These are phyloP conservation scores for Plecotus auritus DNA, from an alignment of 2,113 vertebrate genomes.

Conservation along the genomic window DNA sequence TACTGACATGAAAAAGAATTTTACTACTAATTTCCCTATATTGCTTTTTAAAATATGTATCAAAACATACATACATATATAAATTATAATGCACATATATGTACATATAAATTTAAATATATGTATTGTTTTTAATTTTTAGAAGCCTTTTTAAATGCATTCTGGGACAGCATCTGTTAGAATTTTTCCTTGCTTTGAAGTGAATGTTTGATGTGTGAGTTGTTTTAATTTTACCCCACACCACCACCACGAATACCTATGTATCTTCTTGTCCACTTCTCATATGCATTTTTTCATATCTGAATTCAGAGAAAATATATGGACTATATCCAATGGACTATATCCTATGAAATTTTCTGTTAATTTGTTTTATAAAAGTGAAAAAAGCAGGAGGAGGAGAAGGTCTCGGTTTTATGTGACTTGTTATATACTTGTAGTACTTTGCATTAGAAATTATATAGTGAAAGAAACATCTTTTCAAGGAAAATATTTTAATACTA, in stretches of 20 bases:
- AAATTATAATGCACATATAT: background rate
- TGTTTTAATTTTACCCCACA: background rate
- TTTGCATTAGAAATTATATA: background rate
- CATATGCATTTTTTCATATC: background rate
- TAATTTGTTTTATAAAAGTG: background rate
- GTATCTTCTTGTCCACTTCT: background rate
- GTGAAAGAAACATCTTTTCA: slow-evolving; percentile 4
- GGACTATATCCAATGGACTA: background rate
- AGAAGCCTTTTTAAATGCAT: background rate
- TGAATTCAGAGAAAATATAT: background rate
- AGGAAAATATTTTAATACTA: background rate
- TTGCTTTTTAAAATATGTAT: slow-evolving; percentile 25
- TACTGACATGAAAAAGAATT: background rate
- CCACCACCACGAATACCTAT: background rate
- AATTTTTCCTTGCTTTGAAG: background rate
- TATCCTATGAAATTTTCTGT: background rate
- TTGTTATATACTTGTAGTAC: background rate
- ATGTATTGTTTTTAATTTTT: background rate
- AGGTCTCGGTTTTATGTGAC: background rate
- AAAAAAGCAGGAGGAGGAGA: background rate
- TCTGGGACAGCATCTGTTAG: background rate
- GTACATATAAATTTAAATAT: background rate
- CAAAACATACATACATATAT: background rate
- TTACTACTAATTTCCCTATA: background rate
- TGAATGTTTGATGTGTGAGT: background rate